Evolutionary conservation across 2,888 invertebrate genomes (phyloP).

Genomic region (Kryphioiulus occultus): DNA sequence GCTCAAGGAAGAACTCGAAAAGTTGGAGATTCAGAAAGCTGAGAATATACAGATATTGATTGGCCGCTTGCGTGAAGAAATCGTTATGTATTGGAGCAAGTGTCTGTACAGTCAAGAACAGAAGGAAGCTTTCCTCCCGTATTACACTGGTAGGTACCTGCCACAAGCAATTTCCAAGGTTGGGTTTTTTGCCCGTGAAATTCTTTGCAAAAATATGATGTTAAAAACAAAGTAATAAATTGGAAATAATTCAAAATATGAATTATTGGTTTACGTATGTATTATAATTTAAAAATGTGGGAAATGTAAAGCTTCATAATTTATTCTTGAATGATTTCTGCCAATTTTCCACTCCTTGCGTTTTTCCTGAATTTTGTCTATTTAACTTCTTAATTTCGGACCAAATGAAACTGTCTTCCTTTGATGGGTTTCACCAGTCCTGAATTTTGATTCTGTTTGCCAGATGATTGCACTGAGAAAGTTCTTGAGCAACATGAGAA

Average conservation of each 20-base stretch:
- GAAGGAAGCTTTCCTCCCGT: not conserved
- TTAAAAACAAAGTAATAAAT: too few species aligned
- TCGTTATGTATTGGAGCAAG: not conserved
- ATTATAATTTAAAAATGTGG: too few species aligned
- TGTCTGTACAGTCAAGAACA: not conserved
- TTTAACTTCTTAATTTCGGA: too few species aligned
- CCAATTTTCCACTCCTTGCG: too few species aligned
- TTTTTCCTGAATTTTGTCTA: too few species aligned
- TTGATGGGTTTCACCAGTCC: too few species aligned
- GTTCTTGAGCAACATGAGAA: not conserved
- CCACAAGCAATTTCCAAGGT: not conserved
- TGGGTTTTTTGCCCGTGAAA: conserved; percentile 65
- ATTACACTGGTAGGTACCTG: not conserved
- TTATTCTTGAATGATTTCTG: too few species aligned
- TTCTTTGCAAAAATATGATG: too few species aligned
- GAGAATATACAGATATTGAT: not conserved
- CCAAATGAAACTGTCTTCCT: too few species aligned
- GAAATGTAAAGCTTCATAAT: too few species aligned
- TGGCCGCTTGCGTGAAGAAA: not conserved
- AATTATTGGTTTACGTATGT: too few species aligned
- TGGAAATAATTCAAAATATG: too few species aligned
- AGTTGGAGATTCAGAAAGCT: not conserved
- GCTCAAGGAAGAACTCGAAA: not conserved
- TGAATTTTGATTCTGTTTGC: not conserved
- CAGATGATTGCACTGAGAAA: conserved; percentile 34